Conservation (phyloP, 2,888 invertebrate genomes). For the Graphium colonna region DNA sequence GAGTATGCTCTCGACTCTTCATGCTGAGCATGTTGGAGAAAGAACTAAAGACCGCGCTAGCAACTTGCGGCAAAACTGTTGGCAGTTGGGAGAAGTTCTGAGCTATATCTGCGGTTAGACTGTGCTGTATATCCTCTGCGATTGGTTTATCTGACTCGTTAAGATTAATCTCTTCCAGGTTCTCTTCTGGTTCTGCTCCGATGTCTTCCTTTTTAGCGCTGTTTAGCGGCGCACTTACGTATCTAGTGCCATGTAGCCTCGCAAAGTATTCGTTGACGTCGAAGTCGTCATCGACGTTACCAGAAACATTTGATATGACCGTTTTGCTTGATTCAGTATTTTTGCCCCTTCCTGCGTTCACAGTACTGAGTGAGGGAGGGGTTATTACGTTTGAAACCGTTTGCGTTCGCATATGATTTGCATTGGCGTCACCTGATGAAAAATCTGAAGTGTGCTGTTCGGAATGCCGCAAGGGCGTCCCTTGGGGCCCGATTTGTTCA, state of each 20-base stretch:
- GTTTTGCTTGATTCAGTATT: conserved; percentile 28
- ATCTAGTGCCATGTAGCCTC: conserved; percentile 64
- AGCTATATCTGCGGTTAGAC: conserved; percentile 71
- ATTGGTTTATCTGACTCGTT: conserved; percentile 50
- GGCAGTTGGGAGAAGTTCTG: conserved; percentile 80
- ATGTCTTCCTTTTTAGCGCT: conserved; percentile 69
- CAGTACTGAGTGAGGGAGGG: conserved; percentile 29
- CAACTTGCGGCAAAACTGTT: conserved; percentile 79
- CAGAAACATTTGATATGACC: conserved; percentile 45
- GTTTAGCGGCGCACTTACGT: conserved; percentile 65
- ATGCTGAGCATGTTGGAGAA: conserved; percentile 75
- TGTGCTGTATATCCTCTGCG: conserved; percentile 46
- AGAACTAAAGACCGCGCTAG: conserved; percentile 83
- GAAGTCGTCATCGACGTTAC: conserved; percentile 64
- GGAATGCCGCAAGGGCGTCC: conserved; percentile 43
- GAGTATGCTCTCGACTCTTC: conserved; percentile 60
- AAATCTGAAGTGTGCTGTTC: conserved; percentile 41
- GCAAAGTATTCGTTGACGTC: conserved; percentile 75
- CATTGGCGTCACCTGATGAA: conserved; percentile 52
- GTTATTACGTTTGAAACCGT: conserved; percentile 19
- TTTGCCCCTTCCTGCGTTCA: conserved; percentile 30
- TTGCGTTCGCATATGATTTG: conserved; percentile 23
- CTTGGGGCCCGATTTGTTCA: conserved; percentile 43
- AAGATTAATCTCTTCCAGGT: conserved; percentile 63
- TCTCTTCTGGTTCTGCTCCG: conserved; percentile 55